Conservation (phyloP, 2,888 invertebrate genomes). For the Acanthosepion esculentum region DNA sequence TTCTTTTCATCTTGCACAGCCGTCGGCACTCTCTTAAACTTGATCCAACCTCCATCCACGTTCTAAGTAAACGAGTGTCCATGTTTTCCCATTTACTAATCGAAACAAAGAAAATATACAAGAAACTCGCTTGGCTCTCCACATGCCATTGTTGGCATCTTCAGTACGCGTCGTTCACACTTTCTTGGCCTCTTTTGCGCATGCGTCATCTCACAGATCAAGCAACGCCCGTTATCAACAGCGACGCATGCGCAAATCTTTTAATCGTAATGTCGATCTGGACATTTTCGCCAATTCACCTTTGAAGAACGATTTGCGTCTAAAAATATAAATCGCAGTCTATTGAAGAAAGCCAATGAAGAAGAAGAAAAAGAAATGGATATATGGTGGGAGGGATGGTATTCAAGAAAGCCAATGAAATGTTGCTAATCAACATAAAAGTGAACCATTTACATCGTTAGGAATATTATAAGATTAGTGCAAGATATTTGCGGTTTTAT, state of each 20-base stretch:
- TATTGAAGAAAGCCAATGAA: background rate
- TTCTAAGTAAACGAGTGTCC: background rate
- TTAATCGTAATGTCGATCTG: background rate
- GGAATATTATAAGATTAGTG: background rate
- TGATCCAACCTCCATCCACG: background rate
- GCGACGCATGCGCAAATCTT: background rate
- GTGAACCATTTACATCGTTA: background rate
- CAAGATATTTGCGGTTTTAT: no score
- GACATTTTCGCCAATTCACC: background rate
- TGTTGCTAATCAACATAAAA: background rate
- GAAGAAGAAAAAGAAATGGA: no score
- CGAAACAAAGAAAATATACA: background rate
- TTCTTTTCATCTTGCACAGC: background rate
- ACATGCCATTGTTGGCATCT: background rate
- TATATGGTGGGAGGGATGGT: no score
- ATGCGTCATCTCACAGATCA: background rate
- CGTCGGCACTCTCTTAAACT: background rate
- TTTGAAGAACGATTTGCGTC: background rate
- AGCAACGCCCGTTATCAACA: background rate
- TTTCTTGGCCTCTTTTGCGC: background rate
- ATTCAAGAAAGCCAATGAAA: background rate
- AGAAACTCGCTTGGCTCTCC: background rate
- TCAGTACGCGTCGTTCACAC: background rate
- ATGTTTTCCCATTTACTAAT: background rate
- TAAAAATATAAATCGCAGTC: background rate